phyloP scores from a whole-genome alignment of 2,113 vertebrate genomes.

The Vidua chalybeata region DNA sequence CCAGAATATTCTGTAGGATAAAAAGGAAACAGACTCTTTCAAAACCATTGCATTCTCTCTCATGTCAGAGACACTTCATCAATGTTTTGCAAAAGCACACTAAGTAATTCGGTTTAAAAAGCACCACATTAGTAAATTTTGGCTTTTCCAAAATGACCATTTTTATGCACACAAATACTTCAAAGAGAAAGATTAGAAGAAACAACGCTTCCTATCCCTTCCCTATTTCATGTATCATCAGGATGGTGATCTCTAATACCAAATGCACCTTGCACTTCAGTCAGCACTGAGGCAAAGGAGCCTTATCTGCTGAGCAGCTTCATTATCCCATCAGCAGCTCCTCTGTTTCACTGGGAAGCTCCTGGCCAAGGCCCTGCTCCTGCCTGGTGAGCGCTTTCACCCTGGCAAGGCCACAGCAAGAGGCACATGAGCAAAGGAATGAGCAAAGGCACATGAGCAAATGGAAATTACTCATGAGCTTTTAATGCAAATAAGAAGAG shows the following conservation, averaged over 20 bases:
- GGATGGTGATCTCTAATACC: neutral
- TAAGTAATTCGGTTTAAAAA: neutral
- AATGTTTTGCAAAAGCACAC: neutral
- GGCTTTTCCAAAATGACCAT: neutral
- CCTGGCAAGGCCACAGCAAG: neutral
- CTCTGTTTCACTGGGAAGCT: neutral
- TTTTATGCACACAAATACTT: neutral
- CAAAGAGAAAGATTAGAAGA: slow-evolving; percentile 4
- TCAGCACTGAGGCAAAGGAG: neutral
- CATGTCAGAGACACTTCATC: neutral
- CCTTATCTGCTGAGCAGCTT: neutral
- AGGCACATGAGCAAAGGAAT: neutral
- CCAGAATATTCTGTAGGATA: neutral
- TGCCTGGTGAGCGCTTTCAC: neutral
- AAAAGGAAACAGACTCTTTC: neutral
- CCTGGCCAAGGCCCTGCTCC: neutral
- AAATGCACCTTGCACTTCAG: neutral
- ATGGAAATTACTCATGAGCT: neutral
- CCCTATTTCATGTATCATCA: neutral
- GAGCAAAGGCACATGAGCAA: neutral
- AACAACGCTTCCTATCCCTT: neutral
- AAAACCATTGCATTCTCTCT: neutral
- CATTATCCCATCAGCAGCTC: neutral
- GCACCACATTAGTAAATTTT: neutral
- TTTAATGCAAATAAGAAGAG: neutral